These are phyloP conservation scores for Cheilosia pagana DNA, from an alignment of 2,888 invertebrate species.

Conservation along the genomic window DNA sequence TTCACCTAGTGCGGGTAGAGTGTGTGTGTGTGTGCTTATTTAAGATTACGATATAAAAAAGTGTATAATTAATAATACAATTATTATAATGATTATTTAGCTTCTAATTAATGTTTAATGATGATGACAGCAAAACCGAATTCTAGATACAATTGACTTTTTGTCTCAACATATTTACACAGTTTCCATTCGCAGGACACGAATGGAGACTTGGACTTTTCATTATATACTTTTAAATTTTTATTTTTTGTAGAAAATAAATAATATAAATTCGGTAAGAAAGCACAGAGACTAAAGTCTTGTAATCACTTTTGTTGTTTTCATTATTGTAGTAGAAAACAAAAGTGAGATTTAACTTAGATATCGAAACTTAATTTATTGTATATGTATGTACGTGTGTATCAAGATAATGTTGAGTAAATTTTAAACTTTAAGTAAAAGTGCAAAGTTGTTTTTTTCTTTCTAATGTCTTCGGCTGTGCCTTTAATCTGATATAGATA, in stretches of 20 bases:
- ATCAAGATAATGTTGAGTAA: constrained; percentile 65
- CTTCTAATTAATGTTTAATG: constrained; percentile 43
- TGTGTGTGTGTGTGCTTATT: constrained; percentile 40
- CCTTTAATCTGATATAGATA: too few relatives aligned
- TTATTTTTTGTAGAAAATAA: constrained; percentile 12
- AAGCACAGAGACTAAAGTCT: constrained; percentile 25
- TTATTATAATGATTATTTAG: constrained; percentile 45
- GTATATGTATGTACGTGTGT: constrained; percentile 35
- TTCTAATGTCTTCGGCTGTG: neutral
- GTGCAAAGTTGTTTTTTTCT: neutral
- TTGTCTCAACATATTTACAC: neutral
- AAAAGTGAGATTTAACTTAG: constrained; percentile 39
- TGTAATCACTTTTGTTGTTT: constrained; percentile 23
- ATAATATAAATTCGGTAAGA: constrained; percentile 2
- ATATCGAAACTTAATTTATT: constrained; percentile 61
- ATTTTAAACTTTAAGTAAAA: constrained; percentile 58
- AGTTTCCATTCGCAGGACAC: constrained; percentile 29
- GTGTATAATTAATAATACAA: constrained; percentile 58
- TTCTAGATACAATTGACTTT: constrained; percentile 44
- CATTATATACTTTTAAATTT: neutral
- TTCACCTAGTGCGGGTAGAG: constrained; percentile 15
- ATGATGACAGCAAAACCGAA: constrained; percentile 47
- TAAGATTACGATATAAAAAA: constrained; percentile 34
- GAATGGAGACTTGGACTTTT: constrained; percentile 3
- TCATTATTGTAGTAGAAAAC: constrained; percentile 21